These are phyloP conservation scores for Phalanger gymnotis DNA, from an alignment of 2,797 vertebrate species.

Conservation along the genomic window DNA sequence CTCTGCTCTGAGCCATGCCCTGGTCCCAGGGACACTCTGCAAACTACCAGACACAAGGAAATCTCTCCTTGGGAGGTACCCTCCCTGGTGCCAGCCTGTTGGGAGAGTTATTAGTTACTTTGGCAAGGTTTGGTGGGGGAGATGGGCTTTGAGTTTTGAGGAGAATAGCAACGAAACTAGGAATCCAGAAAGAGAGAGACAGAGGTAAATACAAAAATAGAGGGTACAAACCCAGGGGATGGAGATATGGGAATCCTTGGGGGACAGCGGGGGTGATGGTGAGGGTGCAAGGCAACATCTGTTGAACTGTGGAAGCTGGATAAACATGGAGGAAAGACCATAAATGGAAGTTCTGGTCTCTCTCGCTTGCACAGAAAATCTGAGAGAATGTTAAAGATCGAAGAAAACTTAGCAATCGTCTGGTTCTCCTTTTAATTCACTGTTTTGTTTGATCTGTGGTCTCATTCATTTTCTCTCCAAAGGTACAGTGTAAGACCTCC, in stretches of 20 bases:
- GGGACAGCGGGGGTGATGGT: neutral
- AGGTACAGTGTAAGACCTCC: neutral
- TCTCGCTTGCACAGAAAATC: neutral
- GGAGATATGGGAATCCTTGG: neutral
- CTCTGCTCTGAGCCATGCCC: neutral
- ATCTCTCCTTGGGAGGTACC: neutral
- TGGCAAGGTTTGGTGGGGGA: neutral
- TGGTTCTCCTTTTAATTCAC: neutral
- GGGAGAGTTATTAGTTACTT: neutral
- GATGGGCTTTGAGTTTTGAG: neutral
- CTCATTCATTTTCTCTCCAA: neutral
- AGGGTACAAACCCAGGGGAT: neutral
- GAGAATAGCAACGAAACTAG: neutral
- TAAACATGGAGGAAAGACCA: neutral
- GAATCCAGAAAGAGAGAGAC: neutral
- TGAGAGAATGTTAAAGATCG: neutral
- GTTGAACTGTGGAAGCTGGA: neutral
- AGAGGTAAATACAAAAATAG: neutral
- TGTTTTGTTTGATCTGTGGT: neutral
- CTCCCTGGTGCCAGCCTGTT: neutral
- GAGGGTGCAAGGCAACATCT: neutral
- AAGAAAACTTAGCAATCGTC: neutral
- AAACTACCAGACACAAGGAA: neutral
- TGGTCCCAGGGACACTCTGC: neutral
- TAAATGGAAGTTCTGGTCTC: neutral